Percentiles rank a stretch among this genome's conserved stretches.
These are phyloP conservation scores for Uropsilus gracilis DNA, from an alignment of 2,113 vertebrate genomes.

Conservation along the genomic window DNA sequence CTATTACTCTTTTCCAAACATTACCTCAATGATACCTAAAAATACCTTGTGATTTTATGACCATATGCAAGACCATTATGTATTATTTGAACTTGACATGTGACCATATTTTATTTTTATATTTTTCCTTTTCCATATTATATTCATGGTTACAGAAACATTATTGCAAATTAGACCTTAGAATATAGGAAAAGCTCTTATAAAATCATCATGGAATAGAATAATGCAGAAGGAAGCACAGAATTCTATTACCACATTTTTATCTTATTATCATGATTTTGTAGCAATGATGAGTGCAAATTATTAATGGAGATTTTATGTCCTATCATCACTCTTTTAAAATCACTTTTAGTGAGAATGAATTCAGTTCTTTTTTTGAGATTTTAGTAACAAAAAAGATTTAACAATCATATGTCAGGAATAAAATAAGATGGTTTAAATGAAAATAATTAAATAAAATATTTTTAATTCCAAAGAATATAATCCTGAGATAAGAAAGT, in stretches of 20 bases:
- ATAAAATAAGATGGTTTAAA: neutral
- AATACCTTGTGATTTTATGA: conserved; percentile 23
- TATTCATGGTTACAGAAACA: conserved; percentile 53
- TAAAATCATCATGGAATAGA: neutral
- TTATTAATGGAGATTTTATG: neutral
- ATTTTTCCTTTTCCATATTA: neutral
- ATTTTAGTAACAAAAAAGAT: neutral
- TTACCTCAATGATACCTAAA: neutral
- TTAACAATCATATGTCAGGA: neutral
- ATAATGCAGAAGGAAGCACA: neutral
- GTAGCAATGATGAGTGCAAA: neutral
- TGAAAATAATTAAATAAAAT: neutral
- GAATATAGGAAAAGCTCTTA: conserved; percentile 9
- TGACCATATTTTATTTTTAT: neutral
- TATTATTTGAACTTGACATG: conserved; percentile 40
- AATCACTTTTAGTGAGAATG: neutral
- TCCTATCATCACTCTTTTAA: neutral
- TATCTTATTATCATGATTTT: neutral
- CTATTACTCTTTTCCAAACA: neutral
- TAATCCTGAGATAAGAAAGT: neutral
- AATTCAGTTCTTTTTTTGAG: neutral
- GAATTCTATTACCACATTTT: neutral
- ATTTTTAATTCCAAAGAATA: neutral
- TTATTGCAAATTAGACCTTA: conserved; percentile 58
- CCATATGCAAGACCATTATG: conserved; percentile 47